phyloP scores from a whole-genome alignment of 2,797 vertebrate species.

The Eleutherodactylus coqui region DNA sequence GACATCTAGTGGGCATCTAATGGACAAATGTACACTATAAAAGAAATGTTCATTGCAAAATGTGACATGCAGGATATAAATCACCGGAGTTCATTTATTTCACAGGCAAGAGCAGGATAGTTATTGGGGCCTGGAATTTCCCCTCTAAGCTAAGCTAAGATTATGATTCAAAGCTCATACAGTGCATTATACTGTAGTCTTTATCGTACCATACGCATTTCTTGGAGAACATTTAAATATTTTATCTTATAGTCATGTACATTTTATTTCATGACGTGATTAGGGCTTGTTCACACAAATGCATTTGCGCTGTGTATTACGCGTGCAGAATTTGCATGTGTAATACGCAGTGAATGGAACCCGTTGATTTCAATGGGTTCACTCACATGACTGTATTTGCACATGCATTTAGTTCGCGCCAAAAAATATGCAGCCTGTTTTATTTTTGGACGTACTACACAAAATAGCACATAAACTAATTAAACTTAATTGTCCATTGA shows the following conservation, averaged over 20 bases:
- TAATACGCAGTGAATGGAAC: no score
- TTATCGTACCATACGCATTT: background rate
- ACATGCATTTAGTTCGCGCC: no score
- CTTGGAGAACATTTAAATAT: background rate
- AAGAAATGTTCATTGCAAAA: slow-evolving; percentile 16
- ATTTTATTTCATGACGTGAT: background rate
- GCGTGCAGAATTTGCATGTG: no score
- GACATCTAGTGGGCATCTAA: slow-evolving; percentile 45
- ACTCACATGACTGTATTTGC: no score
- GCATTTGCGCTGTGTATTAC: no score
- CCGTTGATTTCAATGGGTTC: no score
- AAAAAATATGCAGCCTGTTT: no score
- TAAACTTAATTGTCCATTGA: no score
- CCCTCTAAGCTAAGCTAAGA: background rate
- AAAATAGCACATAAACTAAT: no score
- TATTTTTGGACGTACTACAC: no score
- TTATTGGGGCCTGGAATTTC: slow-evolving; percentile 1
- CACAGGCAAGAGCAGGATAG: background rate
- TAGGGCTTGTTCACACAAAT: no score
- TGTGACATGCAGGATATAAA: background rate
- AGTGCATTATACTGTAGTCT: background rate
- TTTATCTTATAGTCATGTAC: background rate
- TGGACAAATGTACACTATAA: slow-evolving; percentile 25
- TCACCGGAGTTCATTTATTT: slow-evolving; percentile 8
- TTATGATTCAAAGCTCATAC: background rate